Conservation (phyloP, 2,888 invertebrate species). For the Synergus gifuensis region DNA sequence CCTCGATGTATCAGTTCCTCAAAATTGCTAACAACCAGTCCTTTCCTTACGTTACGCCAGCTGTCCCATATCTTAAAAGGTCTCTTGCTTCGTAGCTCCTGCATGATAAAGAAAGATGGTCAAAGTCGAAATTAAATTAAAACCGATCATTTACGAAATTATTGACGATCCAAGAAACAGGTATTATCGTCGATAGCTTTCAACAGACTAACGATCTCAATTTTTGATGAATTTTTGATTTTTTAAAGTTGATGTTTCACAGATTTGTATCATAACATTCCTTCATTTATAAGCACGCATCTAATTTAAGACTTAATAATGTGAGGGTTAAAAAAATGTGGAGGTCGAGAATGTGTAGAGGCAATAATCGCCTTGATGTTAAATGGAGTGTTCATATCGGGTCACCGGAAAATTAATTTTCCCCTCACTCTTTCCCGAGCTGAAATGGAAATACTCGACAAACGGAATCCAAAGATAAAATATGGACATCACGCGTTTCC, state of each 20-base stretch:
- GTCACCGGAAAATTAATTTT: constrained; percentile 69
- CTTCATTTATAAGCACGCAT: not conserved
- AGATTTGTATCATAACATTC: not conserved
- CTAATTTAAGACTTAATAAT: constrained; percentile 23
- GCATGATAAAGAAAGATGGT: constrained; percentile 67
- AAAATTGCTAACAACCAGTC: constrained; percentile 94
- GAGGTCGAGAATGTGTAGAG: constrained; percentile 4
- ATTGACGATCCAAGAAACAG: constrained; percentile 3
- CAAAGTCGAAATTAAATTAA: not conserved
- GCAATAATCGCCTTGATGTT: constrained; percentile 68
- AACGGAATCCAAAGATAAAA: constrained; percentile 2
- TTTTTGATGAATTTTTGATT: not conserved
- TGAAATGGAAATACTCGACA: constrained; percentile 3
- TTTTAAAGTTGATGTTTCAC: not conserved
- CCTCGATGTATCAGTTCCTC: constrained; percentile 92
- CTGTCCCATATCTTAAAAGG: constrained; percentile 98
- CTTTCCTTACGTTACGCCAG: constrained; percentile 95
- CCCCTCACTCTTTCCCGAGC: constrained; percentile 56
- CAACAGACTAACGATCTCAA: not conserved
- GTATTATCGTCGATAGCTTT: not conserved
- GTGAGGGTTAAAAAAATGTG: not conserved
- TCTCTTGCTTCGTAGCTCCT: constrained; percentile 97
- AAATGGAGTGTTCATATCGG: constrained; percentile 69
- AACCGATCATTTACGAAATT: not conserved
- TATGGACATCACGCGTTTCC: constrained; percentile 5